Base-by-base conservation (phyloP, 2,888 invertebrate genomes). In the Cataglyphis albicans region DNA sequence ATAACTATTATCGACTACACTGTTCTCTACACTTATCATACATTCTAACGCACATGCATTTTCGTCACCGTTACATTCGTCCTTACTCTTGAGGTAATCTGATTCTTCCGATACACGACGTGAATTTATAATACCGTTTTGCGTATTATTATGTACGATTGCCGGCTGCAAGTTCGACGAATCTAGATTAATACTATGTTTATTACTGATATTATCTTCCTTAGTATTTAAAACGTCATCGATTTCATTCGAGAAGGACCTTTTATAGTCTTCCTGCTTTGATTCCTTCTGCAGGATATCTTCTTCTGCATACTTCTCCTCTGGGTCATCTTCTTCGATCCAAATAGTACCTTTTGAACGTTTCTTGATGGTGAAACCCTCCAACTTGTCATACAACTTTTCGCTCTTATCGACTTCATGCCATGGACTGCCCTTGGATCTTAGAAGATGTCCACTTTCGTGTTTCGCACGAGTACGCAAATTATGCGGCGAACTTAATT, bases 271-370 rank as follows among this genome's bases (percentile, higher is more conserved):
- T 29, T 72, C 83, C 74, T 35, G 85, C 44, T 84, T 90, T 15
- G 83, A 21, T 6, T 81, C 81, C 44, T 86, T 91, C 64, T 7
- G 52, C 7, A 87, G 63, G 21, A 86, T 87, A 0, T 86, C 87
- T 7, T 90, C 89, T 0, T 90, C 89, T 0, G 85, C 68, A 72
- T 90, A 92, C 10, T 91, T 91, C 3, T 92, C 91, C 12, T 87
- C 90, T 0, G 92, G 90, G 18, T 91, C 93, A 38, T 94, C 93
- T 67, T 94, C 94, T 72, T 94, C 94, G 44, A 94, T 92, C 94
- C 94, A 94, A 61, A 94, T 93, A 4, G 94, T 94, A n/a, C 94
- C 94, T 81, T 94, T 94, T 0, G 94, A 89, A 18, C 94, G 93
- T 44, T 94, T 94, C 70, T 94, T 94, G 38, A 94, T 94, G 3